These are phyloP conservation scores for Halocynthia aurantium DNA, from an alignment of 23 tunicate genomes.

Conservation along the genomic window DNA sequence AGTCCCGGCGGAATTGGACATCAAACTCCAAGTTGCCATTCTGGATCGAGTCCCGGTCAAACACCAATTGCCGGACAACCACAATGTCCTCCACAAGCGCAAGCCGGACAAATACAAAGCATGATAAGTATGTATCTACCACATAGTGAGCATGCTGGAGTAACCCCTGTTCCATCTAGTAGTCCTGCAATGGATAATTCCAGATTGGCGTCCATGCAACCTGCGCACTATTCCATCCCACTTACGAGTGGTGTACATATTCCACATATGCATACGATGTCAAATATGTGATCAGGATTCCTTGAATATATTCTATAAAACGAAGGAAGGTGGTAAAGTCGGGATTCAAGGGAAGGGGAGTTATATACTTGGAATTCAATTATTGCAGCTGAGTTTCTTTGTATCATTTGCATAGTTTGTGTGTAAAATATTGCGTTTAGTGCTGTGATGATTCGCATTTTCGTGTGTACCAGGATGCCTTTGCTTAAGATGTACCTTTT, in stretches of 20 bases:
- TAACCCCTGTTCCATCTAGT: slow-evolving; percentile 16
- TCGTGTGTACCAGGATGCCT: too few relatives aligned
- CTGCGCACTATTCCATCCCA: slow-evolving; percentile 9
- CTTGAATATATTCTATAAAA: too few relatives aligned
- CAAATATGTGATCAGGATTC: neutral
- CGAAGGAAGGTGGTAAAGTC: too few relatives aligned
- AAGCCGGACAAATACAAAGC: slow-evolving; percentile 21
- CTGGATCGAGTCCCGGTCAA: slow-evolving; percentile 15
- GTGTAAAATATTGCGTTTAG: too few relatives aligned
- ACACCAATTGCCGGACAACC: neutral
- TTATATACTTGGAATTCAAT: too few relatives aligned
- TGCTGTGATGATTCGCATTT: too few relatives aligned
- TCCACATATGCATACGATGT: slow-evolving; percentile 21
- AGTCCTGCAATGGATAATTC: slow-evolving; percentile 12
- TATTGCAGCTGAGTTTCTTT: too few relatives aligned
- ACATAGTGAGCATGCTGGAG: slow-evolving; percentile 9
- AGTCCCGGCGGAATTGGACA: slow-evolving; percentile 16
- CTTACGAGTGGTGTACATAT: slow-evolving; percentile 3
- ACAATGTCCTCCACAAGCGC: slow-evolving; percentile 1
- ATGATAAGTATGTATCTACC: slow-evolving; percentile 30
- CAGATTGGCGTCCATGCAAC: slow-evolving; percentile 18
- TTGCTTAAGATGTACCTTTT: too few relatives aligned
- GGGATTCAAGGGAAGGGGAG: too few relatives aligned
- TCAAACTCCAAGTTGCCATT: slow-evolving; percentile 9
- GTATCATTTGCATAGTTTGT: too few relatives aligned